Evolutionary conservation across 1,140 invertebrate species (phyloP).

Genomic region (Delia radicum): DNA sequence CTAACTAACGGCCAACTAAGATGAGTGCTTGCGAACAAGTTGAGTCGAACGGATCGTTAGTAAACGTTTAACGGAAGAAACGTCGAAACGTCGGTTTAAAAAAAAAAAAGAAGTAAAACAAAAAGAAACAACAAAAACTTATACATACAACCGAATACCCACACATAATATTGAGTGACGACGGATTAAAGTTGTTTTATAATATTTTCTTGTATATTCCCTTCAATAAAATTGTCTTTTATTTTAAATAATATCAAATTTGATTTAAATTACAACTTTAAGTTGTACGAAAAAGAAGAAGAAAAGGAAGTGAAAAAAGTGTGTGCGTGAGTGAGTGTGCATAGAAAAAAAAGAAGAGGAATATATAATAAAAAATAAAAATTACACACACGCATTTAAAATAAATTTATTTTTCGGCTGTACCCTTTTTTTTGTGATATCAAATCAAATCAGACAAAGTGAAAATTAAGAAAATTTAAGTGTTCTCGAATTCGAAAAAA

Average conservation of each 20-base stretch:
- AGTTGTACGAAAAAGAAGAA: neutral
- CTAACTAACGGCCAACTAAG: neutral
- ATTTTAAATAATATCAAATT: neutral
- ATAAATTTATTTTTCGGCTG: neutral
- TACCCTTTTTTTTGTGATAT: neutral
- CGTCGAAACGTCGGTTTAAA: constrained; percentile 10
- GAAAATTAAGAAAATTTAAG: neutral
- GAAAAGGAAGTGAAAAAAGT: neutral
- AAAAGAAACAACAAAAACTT: neutral
- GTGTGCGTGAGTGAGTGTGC: neutral
- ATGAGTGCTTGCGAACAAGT: constrained; percentile 23
- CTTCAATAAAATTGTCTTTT: neutral
- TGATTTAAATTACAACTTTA: too few species aligned
- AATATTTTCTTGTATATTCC: too few species aligned
- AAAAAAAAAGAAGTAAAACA: neutral
- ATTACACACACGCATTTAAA: neutral
- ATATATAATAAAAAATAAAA: neutral
- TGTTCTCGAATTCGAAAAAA: neutral
- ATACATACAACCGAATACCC: constrained; percentile 13
- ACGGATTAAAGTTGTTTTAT: too few species aligned
- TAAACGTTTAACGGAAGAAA: constrained; percentile 18
- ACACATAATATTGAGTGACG: constrained; percentile 3
- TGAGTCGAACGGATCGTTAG: constrained; percentile 5
- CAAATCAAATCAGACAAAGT: neutral
- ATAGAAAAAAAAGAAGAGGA: neutral